Conservation (phyloP, 64 coral and sea anemone genomes). For the Pachyseris speciosa region DNA sequence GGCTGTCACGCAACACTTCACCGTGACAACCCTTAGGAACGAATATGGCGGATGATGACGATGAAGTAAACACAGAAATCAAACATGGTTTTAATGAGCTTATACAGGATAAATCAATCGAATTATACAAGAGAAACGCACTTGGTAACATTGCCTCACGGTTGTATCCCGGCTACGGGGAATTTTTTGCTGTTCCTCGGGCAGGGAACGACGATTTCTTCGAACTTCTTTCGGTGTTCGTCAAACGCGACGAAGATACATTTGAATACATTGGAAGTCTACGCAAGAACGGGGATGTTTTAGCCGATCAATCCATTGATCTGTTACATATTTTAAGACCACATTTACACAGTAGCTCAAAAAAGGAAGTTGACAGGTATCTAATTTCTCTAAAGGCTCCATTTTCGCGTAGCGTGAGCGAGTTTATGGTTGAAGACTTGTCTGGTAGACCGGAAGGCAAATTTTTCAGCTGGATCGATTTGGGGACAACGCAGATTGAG, state of each 20-base stretch:
- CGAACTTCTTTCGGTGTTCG: conserved; percentile 81
- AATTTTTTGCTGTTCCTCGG: conserved; percentile 72
- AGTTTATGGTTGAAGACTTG: conserved; percentile 50
- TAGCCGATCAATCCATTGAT: conserved; percentile 17
- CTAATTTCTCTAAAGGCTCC: conserved; percentile 55
- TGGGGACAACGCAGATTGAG: conserved; percentile 69
- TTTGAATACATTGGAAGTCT: conserved; percentile 73
- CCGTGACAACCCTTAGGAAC: background rate
- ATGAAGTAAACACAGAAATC: background rate
- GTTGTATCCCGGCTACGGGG: conserved; percentile 55
- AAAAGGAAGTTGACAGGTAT: conserved; percentile 59
- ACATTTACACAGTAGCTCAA: conserved; percentile 80
- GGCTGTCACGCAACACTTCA: conserved; percentile 1
- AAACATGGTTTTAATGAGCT: background rate
- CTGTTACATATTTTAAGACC: conserved; percentile 56
- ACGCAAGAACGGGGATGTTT: conserved; percentile 83
- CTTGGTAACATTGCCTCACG: conserved; percentile 66
- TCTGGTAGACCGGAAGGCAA: conserved; percentile 81
- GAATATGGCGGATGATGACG: background rate
- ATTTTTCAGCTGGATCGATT: conserved; percentile 87
- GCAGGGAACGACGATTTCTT: conserved; percentile 30
- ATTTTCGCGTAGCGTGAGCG: conserved; percentile 66
- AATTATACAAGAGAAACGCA: conserved; percentile 69
- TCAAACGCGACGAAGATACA: conserved; percentile 47
- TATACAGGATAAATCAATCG: conserved; percentile 2